Evolutionary conservation across 2,888 invertebrate genomes (phyloP).

Genomic region (Anagyrus pseudococci): DNA sequence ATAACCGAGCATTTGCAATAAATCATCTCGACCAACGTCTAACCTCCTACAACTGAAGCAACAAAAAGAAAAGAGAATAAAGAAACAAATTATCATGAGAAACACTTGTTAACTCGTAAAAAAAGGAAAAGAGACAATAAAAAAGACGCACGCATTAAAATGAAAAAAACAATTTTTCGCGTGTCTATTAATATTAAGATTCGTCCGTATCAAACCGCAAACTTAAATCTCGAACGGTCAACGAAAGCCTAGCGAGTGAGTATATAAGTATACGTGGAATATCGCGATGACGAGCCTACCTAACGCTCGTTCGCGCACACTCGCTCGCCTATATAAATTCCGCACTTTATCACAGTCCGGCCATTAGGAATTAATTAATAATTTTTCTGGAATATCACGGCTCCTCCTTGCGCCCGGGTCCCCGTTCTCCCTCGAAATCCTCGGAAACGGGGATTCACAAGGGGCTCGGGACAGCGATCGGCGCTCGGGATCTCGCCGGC

Average conservation of each 20-base stretch:
- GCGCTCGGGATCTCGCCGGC: too few relatives aligned
- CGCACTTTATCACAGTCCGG: slow-evolving; percentile 14
- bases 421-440: not conserved
- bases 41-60: too few relatives aligned
- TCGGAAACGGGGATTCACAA: too few relatives aligned
- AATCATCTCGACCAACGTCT: too few relatives aligned
- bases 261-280: not conserved
- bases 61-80: too few relatives aligned
- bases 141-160: too few relatives aligned
- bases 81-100: too few relatives aligned
- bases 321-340: slow-evolving; percentile 5
- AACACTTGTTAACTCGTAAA: too few relatives aligned
- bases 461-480: too few relatives aligned
- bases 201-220: not conserved
- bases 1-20: too few relatives aligned
- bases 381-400: slow-evolving; percentile 2
- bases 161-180: too few relatives aligned
- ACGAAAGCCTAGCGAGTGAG: not conserved
- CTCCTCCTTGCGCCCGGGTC: slow-evolving; percentile 28
- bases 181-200: not conserved
- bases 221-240: not conserved
- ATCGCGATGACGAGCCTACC: not conserved
- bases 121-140: too few relatives aligned
- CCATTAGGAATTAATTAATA: slow-evolving; percentile 29
- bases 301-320: not conserved